Evolutionary conservation across 92 coral and sea anemone genomes (phyloP).

Genomic region (Epizoanthus illoricatus): DNA sequence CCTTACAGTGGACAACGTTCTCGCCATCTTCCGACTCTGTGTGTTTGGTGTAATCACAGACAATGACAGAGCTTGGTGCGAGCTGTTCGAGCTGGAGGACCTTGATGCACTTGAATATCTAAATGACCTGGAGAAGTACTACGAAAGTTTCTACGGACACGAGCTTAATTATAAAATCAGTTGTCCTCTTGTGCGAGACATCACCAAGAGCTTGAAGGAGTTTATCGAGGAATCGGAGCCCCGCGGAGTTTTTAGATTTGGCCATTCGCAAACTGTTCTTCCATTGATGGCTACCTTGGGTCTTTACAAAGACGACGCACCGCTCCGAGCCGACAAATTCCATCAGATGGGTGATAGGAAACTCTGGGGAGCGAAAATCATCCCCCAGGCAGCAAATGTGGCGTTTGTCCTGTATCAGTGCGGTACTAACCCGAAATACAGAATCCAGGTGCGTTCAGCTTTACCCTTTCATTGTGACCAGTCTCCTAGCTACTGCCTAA

Average conservation of each 20-base stretch:
- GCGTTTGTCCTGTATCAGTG: constrained; percentile 65
- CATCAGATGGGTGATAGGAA: constrained; percentile 40
- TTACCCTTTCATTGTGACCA: too few species aligned
- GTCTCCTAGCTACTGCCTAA: too few species aligned
- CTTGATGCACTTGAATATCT: constrained; percentile 52
- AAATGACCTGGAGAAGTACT: constrained; percentile 53
- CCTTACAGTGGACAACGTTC: constrained; percentile 43
- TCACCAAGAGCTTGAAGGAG: constrained; percentile 43
- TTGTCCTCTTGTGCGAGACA: constrained; percentile 61
- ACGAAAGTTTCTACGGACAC: constrained; percentile 67
- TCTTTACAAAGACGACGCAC: constrained; percentile 44
- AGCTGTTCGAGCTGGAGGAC: constrained; percentile 52
- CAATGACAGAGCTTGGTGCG: constrained; percentile 60
- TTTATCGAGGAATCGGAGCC: constrained; percentile 34
- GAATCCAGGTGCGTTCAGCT: constrained; percentile 22
- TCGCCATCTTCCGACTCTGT: constrained; percentile 56
- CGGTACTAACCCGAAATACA: constrained; percentile 12
- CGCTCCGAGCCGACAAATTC: constrained; percentile 55
- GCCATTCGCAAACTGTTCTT: constrained; percentile 47
- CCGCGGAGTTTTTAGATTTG: constrained; percentile 66
- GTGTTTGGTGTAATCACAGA: constrained; percentile 57
- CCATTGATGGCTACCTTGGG: constrained; percentile 50
- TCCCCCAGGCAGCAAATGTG: constrained; percentile 69
- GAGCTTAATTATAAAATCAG: constrained; percentile 47
- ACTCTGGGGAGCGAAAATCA: constrained; percentile 37